Conservation (phyloP, 2,797 vertebrate species). For the Coreius guichenoti region DNA sequence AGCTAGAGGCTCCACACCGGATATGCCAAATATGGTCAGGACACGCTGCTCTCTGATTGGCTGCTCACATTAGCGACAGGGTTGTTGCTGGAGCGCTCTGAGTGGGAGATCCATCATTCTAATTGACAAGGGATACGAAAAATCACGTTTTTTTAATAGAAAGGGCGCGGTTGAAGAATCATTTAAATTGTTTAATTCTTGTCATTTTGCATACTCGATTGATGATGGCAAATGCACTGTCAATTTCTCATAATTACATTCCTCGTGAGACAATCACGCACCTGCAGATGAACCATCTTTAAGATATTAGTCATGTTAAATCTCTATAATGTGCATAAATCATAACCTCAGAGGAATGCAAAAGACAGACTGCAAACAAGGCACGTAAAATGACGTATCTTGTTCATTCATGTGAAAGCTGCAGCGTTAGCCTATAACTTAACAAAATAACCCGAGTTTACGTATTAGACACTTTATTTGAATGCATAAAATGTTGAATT, state of each 20-base stretch:
- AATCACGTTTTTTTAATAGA: constrained; percentile 44
- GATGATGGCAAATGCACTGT: background rate
- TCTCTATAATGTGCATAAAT: constrained; percentile 18
- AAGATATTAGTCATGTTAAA: background rate
- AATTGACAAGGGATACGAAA: constrained; percentile 41
- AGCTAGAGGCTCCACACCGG: constrained; percentile 66
- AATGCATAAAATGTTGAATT: background rate
- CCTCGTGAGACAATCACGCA: background rate
- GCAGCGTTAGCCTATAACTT: background rate
- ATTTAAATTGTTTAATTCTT: background rate
- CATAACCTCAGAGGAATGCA: background rate
- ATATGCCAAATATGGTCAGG: constrained; percentile 78
- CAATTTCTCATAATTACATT: background rate
- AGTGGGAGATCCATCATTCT: constrained; percentile 49
- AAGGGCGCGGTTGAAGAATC: constrained; percentile 32
- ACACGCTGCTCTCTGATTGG: constrained; percentile 70
- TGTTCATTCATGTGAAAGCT: constrained; percentile 22
- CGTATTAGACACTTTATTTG: background rate
- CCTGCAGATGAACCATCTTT: background rate
- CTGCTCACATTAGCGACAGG: constrained; percentile 62
- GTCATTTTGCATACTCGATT: background rate
- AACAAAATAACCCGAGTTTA: background rate
- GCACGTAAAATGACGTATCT: constrained; percentile 45
- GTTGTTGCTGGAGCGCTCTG: constrained; percentile 62
- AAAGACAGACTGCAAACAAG: background rate